Base-by-base conservation (phyloP, 2,888 invertebrate genomes). In the Ormia ochracea region DNA sequence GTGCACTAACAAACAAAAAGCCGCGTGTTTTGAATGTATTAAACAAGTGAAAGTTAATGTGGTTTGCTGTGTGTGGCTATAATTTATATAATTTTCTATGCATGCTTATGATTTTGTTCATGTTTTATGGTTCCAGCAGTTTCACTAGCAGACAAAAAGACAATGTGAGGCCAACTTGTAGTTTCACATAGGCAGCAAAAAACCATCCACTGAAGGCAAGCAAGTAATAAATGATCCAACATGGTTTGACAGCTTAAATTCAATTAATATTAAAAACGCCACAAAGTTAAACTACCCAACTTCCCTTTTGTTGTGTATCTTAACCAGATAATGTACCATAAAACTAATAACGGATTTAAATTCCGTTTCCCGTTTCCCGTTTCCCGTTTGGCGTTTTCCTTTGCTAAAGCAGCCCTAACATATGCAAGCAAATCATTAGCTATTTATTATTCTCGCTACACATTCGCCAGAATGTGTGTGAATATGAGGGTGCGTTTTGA, bases 311-410 rank as follows among this genome's bases (percentile, higher is more conserved):
- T 33, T 21, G 48, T 3, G 26, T 10, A 45, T 68, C 33, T 68
- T n/a, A 45, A 54, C 33, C 26, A 54, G 43, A 68, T 45, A 45
- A 61, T 61, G 61, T 45, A 68, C 36, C 68, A 54, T 75, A 54
- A 59, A 68, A 68, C 36, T 61, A 75, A 66, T 66, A 66, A 43
- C 43, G 59, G 41, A 50, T 61, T 73, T 61, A 45, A 52, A 43
- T 68, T 48, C 21, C 54, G 26, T 58, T 48, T 12, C 2, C 14
- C n/a, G n/a, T n/a, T n/a, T n/a, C n/a, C n/a, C n/a, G n/a, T n/a
- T n/a, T n/a, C n/a, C 19, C 14, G 6, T 36, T 14, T 10, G 45
- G 38, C 23, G 26, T 12, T 50, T 48, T n/a, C 14, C 23, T 14
- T n/a, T 1, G 14, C 6, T n/a, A 23, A 26, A 14, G 10, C 52